A percentile compares a stretch with the other conserved stretches of the same genome.
Conservation (phyloP, 2,888 invertebrate species). For the Allygus modestus region DNA sequence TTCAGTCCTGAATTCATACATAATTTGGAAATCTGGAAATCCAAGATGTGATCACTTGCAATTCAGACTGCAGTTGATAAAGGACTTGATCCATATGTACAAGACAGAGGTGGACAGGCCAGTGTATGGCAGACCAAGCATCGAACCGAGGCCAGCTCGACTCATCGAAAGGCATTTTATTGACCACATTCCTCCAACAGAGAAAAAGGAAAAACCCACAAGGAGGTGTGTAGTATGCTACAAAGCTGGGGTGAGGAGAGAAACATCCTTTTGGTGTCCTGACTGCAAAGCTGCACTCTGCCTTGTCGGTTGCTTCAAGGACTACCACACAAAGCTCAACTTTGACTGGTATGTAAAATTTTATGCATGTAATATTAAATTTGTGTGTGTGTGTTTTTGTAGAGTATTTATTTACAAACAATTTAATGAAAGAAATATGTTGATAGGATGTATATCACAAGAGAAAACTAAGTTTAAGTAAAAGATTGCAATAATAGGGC, state of each 20-base stretch:
- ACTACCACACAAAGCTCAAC: slow-evolving; percentile 23
- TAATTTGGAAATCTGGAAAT: slow-evolving; percentile 25
- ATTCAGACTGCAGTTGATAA: neutral
- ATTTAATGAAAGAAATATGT: no score
- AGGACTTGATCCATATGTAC: neutral
- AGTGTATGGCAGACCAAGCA: slow-evolving; percentile 34
- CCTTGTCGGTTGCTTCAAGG: slow-evolving; percentile 33
- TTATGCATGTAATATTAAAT: neutral
- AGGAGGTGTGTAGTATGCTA: slow-evolving; percentile 49
- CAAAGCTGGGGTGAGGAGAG: slow-evolving; percentile 33
- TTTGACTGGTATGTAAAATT: slow-evolving; percentile 22
- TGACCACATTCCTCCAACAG: slow-evolving; percentile 44
- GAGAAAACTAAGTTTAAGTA: no score
- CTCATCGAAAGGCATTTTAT: slow-evolving; percentile 52
- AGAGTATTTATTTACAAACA: no score
- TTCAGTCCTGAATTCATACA: slow-evolving; percentile 54
- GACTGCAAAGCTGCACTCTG: slow-evolving; percentile 46
- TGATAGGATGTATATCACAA: no score
- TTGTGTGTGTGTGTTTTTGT: no score
- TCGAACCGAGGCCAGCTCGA: slow-evolving; percentile 17
- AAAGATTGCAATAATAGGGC: no score
- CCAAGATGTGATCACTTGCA: neutral
- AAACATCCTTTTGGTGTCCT: slow-evolving; percentile 45
- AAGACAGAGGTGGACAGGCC: neutral
- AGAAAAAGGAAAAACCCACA: slow-evolving; percentile 23